Percentiles rank a stretch among this genome's conserved stretches.
Evolutionary conservation across 64 coral and sea anemone genomes (phyloP).

Genomic region (Actinia equina): DNA sequence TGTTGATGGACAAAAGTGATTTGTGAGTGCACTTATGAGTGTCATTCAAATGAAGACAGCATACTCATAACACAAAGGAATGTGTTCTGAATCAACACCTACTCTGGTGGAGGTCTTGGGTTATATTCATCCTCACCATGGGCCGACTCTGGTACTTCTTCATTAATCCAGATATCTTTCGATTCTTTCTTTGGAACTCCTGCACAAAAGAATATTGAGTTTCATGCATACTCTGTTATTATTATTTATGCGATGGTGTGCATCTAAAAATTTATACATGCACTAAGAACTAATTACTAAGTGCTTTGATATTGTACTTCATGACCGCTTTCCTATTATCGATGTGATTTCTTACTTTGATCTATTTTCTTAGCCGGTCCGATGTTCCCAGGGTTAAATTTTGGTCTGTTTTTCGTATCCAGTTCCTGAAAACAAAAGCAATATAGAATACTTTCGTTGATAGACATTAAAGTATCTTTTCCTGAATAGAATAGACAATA

Average conservation of each 20-base stretch:
- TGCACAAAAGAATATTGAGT: too few species aligned
- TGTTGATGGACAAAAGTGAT: too few species aligned
- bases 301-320: too few species aligned
- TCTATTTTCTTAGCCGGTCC: constrained; percentile 54
- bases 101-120: constrained; percentile 83
- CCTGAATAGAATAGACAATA: background rate
- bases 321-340: background rate
- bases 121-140: constrained; percentile 64
- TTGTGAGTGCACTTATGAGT: too few species aligned
- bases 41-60: background rate
- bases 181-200: background rate
- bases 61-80: background rate
- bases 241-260: too few species aligned
- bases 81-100: background rate
- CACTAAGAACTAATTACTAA: background rate
- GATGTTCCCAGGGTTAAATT: constrained; percentile 67
- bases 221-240: too few species aligned
- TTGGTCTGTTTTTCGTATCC: background rate
- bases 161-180: constrained; percentile 68
- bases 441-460: background rate
- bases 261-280: too few species aligned
- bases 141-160: constrained; percentile 51
- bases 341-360: background rate
- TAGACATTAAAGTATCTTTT: background rate
- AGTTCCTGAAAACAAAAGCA: background rate